These are phyloP conservation scores for Sussaba pulchella DNA, from an alignment of 2,888 invertebrate species.

Conservation along the genomic window DNA sequence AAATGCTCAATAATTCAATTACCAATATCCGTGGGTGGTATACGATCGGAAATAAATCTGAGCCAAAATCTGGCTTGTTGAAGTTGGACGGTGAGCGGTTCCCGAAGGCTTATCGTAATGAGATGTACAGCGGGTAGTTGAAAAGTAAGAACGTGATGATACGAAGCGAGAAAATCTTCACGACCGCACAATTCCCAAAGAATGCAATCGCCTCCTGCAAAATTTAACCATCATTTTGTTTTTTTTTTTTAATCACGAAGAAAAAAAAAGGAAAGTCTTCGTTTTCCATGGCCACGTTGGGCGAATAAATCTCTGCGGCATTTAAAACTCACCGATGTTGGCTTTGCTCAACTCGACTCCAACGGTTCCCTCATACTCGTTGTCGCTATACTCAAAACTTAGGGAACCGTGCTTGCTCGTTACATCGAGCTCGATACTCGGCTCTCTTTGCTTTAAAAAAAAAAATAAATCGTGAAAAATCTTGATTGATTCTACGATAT, in stretches of 20 bases:
- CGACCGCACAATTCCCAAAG: constrained; percentile 92
- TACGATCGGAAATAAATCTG: constrained; percentile 89
- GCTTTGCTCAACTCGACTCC: constrained; percentile 82
- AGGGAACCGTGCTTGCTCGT: constrained; percentile 87
- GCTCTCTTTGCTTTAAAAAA: constrained; percentile 82
- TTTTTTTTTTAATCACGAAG: not conserved
- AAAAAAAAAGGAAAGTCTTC: too few species aligned
- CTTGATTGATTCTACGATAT: not conserved
- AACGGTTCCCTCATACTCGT: constrained; percentile 82
- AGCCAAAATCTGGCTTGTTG: constrained; percentile 91
- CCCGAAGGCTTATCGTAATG: constrained; percentile 89
- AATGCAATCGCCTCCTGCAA: constrained; percentile 85
- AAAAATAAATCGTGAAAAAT: not conserved
- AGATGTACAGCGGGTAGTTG: constrained; percentile 86
- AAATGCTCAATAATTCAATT: constrained; percentile 66
- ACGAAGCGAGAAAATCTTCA: constrained; percentile 89
- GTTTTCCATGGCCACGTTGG: too few species aligned
- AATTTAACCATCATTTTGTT: constrained; percentile 1
- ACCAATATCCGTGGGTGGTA: constrained; percentile 87
- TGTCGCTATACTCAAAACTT: constrained; percentile 86
- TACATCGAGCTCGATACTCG: constrained; percentile 87
- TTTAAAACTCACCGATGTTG: constrained; percentile 79
- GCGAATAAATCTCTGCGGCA: too few species aligned
- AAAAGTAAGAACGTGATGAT: constrained; percentile 89
- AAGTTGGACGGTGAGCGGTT: constrained; percentile 88